Evolutionary conservation across 2,113 vertebrate species (phyloP), one percentile per base, ranked within the genome.

Genomic region (Oncorhynchus mykiss): DNA sequence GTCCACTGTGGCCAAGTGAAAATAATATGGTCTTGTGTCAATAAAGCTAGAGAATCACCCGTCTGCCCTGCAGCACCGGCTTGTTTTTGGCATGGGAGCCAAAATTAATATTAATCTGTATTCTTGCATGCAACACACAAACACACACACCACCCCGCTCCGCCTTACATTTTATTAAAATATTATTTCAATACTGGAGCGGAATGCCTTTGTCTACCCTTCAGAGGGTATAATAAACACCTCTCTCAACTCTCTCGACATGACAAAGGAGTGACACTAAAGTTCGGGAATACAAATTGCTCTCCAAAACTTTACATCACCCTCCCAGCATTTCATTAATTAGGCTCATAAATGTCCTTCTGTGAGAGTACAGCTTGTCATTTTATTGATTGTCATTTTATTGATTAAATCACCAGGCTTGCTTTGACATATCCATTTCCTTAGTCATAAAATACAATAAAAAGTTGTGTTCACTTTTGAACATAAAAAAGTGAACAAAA

Each of bases 1-100:
- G 85, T 86, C 64, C 70, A 18, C 75, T 75, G 67, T 78, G 75
- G 72, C 78, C 84, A 82, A 82, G 82, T 83, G 72, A 82, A 81
- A 87, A 89, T 85, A 67, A 84, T 88, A 86, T 92, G 86, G 83
- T 79, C 48, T 34, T 6, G 70, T 82, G 86, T 89, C 88, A 86
- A 88, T 85, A 84, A 85, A 86, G 71, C 80, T 72, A 54, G 78
- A 71, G 45, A 85, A 73, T 81, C 79, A 81, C 75, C 72, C 79
- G 70, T 82, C 65, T 76, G 78, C 79, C 20, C 73, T 64, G 77
- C 84, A 78, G 80, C 84, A 79, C 49, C 74, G 71, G 12, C 77
- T 71, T 77, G 71, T 74, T 77, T 84, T 87, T 80, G 86, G 83
- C 86, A 82, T 73, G 67, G 0, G n/a, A 70, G 67, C 73, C 70